Conservation (phyloP, 1,140 invertebrate species). For the Mylabris phalerata region DNA sequence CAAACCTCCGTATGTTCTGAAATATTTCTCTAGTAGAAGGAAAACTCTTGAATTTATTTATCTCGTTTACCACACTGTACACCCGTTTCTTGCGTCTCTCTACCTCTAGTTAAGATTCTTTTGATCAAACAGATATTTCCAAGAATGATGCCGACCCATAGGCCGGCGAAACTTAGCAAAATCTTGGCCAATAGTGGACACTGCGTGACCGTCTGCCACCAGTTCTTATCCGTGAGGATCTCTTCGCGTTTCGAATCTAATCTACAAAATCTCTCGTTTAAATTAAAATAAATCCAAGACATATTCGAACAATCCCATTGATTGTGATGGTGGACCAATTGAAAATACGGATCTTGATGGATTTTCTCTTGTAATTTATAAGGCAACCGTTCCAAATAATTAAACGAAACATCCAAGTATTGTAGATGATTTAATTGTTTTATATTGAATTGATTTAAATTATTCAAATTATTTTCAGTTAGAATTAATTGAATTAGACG, state of each 20-base stretch:
- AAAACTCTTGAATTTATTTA: too few relatives aligned
- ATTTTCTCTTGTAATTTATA: background rate
- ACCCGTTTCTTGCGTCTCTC: background rate
- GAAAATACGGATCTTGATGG: background rate
- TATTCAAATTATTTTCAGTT: slow-evolving; percentile 1
- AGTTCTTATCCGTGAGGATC: too few relatives aligned
- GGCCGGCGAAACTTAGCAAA: background rate
- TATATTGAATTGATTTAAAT: slow-evolving; percentile 1
- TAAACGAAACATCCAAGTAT: slow-evolving; percentile 3
- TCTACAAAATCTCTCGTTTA: background rate
- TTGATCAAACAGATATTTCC: slow-evolving; percentile 6
- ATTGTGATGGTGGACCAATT: background rate
- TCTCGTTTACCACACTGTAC: too few relatives aligned
- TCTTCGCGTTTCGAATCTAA: background rate
- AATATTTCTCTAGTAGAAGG: too few relatives aligned
- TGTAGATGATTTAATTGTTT: background rate
- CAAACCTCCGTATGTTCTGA: too few relatives aligned
- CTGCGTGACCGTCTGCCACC: too few relatives aligned
- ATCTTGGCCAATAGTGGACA: too few relatives aligned
- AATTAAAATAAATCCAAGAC: background rate
- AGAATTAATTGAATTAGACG: slow-evolving; percentile 3
- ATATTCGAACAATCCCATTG: slow-evolving; percentile 2
- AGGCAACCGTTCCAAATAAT: background rate
- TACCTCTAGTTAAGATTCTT: background rate
- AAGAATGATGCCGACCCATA: background rate